phyloP scores from a whole-genome alignment of 2,888 invertebrate species.

The Cephus runcator region DNA sequence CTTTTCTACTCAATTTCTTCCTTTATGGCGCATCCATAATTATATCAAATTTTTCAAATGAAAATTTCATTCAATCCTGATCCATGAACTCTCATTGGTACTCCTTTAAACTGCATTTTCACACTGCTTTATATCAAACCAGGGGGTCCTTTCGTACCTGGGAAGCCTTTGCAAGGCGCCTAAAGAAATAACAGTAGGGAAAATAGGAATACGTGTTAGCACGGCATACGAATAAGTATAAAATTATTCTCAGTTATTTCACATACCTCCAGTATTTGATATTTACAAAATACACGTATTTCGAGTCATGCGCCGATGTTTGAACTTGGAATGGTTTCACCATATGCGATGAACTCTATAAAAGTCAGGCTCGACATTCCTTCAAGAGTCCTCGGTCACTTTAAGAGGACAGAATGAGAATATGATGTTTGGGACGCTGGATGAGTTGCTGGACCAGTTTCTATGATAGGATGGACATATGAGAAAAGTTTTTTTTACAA shows the following conservation, averaged over 20 bases:
- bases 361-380: not conserved
- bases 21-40: not conserved
- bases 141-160: not conserved
- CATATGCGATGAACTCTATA: not conserved
- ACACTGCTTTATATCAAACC: not conserved
- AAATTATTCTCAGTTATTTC: not conserved
- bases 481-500: conserved; percentile 37
- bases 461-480: conserved; percentile 24
- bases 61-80: no score
- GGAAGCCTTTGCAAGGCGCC: not conserved
- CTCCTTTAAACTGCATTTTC: not conserved
- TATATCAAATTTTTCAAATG: not conserved
- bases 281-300: not conserved
- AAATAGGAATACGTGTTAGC: not conserved
- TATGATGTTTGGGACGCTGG: not conserved
- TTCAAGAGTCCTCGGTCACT: not conserved
- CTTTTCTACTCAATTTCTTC: not conserved
- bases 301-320: not conserved
- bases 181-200: not conserved
- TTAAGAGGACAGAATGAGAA: not conserved
- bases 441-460: not conserved
- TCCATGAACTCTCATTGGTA: no score
- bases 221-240: not conserved
- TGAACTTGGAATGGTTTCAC: not conserved
- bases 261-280: not conserved